A percentile compares a stretch with the other conserved stretches of the same genome.
phyloP scores from a whole-genome alignment of 2,113 vertebrate genomes.

The Thamnaconus septentrionalis region DNA sequence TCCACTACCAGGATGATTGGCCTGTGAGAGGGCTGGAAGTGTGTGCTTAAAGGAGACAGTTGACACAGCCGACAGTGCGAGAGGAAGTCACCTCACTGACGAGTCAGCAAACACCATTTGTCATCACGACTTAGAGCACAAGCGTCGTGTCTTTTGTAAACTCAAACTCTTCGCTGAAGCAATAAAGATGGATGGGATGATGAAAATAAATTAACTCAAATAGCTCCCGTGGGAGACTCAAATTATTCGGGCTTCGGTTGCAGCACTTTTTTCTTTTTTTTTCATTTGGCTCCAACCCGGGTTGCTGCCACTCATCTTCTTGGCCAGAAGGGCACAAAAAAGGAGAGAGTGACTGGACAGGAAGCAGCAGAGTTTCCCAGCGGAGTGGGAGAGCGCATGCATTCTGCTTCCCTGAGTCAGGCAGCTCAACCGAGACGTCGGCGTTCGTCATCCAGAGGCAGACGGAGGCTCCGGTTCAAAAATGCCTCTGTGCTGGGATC shows the following conservation, averaged over 20 bases:
- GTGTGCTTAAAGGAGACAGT: conserved; percentile 2
- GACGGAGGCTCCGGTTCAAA: conserved; percentile 36
- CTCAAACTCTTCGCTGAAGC: too few relatives aligned
- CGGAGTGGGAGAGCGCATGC: conserved; percentile 38
- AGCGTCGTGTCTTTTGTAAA: too few relatives aligned
- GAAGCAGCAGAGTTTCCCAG: conserved; percentile 57
- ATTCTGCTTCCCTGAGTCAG: conserved; percentile 64
- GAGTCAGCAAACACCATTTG: not conserved
- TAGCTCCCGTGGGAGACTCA: not conserved
- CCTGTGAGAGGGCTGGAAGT: conserved; percentile 26
- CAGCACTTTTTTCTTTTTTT: conserved; percentile 8
- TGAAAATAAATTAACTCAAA: too few relatives aligned
- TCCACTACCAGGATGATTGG: conserved; percentile 33
- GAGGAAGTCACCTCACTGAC: too few relatives aligned
- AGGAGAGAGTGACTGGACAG: conserved; percentile 66
- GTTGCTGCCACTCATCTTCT: conserved; percentile 31
- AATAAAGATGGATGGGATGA: too few relatives aligned
- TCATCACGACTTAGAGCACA: not conserved
- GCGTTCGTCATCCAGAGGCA: conserved; percentile 34
- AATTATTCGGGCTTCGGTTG: conserved; percentile 14
- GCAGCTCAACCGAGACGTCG: conserved; percentile 25
- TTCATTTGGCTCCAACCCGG: conserved; percentile 42
- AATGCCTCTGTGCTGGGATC: conserved; percentile 62
- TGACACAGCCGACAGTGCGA: too few relatives aligned
- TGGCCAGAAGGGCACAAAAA: conserved; percentile 51